Base-by-base conservation (phyloP, 92 coral and sea anemone genomes). In the Porites evermanni region DNA sequence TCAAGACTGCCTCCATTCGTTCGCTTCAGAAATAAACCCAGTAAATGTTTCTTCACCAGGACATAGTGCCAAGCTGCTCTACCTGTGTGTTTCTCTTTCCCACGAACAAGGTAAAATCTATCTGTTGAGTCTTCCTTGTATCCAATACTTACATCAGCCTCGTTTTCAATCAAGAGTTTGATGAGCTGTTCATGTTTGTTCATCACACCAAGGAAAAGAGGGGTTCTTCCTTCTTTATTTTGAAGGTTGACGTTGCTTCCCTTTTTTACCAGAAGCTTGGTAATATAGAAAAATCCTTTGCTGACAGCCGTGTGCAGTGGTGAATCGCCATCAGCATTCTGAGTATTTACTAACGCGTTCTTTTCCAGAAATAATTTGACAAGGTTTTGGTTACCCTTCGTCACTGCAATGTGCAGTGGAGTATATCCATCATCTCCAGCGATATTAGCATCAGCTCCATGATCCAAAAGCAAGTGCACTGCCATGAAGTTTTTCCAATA, bases 41-140 rank as follows among this genome's bases (percentile, higher is more conserved):
- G 0, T 20, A 70, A 29, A 17, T 6, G 1, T 82, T 71, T 70
- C 38, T 58, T n/a, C 10, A 82, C 86, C 8, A 71, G 0, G 78
- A 82, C 86, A 61, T 70, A 82, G 47, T 70, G 71, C 86, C 79
- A 82, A 47, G 70, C 78, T 2, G 38, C 18, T 71, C 38, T 71
- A 0, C 86, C 86, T 19, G 11, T 70, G 71, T 82, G 21, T 23
- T 53, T 82, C 14, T 71, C 86, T 23, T 53, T 82, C 14, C 79
- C 86, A 12, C 86, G 79, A 53, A 82, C 86, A 26, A 82, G 58
- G 56, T 56, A 54, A 26, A 82, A 1, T 71, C 86, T 82, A 0
- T 70, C 1, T 0, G 52, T 18, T 0, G 26, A 24, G 12, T n/a
- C 0, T 61, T 59, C 56, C 47, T 69, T 59, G 69, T 18, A 50